phyloP scores from a whole-genome alignment of 2,888 invertebrate species.

The Chorisops tibialis region DNA sequence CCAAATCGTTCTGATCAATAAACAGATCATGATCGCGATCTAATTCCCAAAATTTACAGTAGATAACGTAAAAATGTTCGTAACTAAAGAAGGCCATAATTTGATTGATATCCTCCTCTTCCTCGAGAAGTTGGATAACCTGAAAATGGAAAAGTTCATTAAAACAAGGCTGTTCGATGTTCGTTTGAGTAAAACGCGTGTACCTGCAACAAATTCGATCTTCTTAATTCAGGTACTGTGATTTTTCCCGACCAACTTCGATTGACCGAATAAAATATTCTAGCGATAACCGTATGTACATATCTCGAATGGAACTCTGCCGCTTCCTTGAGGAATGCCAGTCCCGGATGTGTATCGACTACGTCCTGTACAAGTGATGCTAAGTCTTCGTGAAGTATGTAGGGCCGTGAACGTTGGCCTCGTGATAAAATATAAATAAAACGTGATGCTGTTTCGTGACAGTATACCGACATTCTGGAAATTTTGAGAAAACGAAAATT shows the following conservation, averaged over 20 bases:
- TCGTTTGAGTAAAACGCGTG: neutral
- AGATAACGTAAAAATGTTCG: constrained; percentile 99
- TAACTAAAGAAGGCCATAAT: constrained; percentile 89
- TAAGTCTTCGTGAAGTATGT: constrained; percentile 83
- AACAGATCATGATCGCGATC: constrained; percentile 97
- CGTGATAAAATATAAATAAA: constrained; percentile 83
- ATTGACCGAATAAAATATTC: constrained; percentile 96
- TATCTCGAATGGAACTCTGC: constrained; percentile 98
- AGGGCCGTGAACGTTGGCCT: constrained; percentile 55
- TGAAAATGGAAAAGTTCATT: constrained; percentile 44
- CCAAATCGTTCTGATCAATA: constrained; percentile 90
- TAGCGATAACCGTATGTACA: constrained; percentile 96
- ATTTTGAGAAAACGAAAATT: neutral
- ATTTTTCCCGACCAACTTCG: constrained; percentile 95
- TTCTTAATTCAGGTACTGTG: constrained; percentile 80
- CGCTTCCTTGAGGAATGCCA: constrained; percentile 95
- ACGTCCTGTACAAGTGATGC: constrained; percentile 93
- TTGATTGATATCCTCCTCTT: constrained; percentile 97
- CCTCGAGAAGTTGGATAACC: constrained; percentile 78
- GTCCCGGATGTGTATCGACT: constrained; percentile 97
- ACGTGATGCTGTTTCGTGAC: constrained; percentile 84
- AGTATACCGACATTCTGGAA: constrained; percentile 71
- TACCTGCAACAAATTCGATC: constrained; percentile 81
- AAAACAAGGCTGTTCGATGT: neutral
- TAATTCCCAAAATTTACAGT: constrained; percentile 99